Conservation (phyloP, 2,113 vertebrate genomes). For the Centrocercus urophasianus region DNA sequence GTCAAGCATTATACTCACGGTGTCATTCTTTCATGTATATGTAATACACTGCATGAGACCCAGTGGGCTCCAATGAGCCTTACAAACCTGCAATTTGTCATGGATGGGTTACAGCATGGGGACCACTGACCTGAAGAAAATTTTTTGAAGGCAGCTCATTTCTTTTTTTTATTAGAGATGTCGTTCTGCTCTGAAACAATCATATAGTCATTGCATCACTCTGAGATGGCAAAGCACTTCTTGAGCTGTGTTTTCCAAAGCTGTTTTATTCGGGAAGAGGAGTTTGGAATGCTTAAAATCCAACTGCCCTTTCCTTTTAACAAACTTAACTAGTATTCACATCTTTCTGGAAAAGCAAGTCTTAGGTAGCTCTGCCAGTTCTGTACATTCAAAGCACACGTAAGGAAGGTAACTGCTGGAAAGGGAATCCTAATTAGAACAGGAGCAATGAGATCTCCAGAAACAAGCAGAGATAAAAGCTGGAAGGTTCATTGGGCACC, state of each 20-base stretch:
- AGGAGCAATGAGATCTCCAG: neutral
- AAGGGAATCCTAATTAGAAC: neutral
- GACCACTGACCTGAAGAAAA: neutral
- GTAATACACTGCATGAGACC: neutral
- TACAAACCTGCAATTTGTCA: neutral
- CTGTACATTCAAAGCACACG: accelerated
- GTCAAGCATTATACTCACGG: neutral
- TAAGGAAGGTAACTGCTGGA: neutral
- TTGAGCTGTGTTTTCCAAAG: neutral
- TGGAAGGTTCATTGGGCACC: neutral
- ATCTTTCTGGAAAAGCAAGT: neutral
- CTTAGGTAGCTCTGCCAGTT: neutral
- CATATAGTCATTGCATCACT: accelerated
- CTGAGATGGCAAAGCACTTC: neutral
- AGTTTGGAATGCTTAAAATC: neutral
- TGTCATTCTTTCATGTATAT: neutral
- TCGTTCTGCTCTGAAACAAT: neutral
- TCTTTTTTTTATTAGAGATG: neutral
- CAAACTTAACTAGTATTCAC: neutral
- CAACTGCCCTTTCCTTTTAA: neutral
- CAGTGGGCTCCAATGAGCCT: neutral
- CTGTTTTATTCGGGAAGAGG: neutral
- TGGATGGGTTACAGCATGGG: neutral
- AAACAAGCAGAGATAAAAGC: neutral
- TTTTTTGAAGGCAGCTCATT: neutral